Percentiles rank a stretch among this genome's conserved stretches.
phyloP scores from a whole-genome alignment of 2,797 vertebrate species.

The Halcyon leucocephala region DNA sequence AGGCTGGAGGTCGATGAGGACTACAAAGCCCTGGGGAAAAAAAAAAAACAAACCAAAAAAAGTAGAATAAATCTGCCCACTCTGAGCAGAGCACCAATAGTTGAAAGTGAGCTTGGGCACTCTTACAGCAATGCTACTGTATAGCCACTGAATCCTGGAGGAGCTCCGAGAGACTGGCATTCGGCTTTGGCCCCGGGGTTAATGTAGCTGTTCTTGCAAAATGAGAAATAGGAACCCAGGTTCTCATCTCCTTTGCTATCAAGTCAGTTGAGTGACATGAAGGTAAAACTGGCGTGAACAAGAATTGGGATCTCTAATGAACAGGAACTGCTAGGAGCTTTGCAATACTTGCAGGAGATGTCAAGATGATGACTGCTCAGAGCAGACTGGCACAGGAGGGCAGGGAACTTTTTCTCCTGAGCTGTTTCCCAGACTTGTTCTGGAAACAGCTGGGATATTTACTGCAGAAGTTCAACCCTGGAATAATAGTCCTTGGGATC shows the following conservation, averaged over 20 bases:
- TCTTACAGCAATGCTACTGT: background rate
- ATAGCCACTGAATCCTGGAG: background rate
- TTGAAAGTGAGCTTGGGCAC: background rate
- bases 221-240: constrained; percentile 42
- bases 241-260: background rate
- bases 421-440: background rate
- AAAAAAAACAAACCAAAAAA: background rate
- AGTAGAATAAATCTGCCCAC: background rate
- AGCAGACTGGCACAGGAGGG: background rate
- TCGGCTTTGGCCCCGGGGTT: constrained; percentile 54
- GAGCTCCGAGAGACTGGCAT: constrained; percentile 13
- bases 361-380: background rate
- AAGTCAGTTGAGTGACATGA: background rate
- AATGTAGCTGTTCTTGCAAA: constrained; percentile 49
- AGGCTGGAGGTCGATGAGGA: constrained; percentile 10
- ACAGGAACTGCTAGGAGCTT: background rate
- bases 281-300: background rate
- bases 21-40: background rate
- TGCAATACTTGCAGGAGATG: background rate
- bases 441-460: background rate
- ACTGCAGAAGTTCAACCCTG: background rate
- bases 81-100: background rate
- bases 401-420: background rate
- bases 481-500: background rate
- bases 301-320: background rate